Evolutionary conservation across 2,113 vertebrate genomes (phyloP), one percentile per base, ranked within the genome.

Genomic region (Hypomesus transpacificus): DNA sequence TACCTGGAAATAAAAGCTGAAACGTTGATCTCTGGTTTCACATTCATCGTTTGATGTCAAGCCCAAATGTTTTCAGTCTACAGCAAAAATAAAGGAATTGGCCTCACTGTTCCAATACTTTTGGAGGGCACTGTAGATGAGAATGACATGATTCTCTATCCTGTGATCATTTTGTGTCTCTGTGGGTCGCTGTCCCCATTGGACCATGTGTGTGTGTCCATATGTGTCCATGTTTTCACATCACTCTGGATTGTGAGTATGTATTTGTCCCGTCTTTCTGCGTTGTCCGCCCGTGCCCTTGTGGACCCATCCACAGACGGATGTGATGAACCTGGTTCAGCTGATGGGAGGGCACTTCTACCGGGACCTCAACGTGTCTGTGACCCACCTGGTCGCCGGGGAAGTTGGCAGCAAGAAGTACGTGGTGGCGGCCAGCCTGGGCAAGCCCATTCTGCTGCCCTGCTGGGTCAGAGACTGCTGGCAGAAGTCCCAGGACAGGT

Each of bases 331-430:
- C 50, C 89, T 94, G 4, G 94, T 98, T 54, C 94, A 95, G 78
- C 91, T 98, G 89, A 99, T 99, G 98, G 98, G 98, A 60, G 98
- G 98, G 69, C 87, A 87, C 1, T 90, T 96, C 58, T 95, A 90
- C 79, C 94, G 93, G 68, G 95, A 99, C 78, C 94, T 99, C 68
- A 97, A 94, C 6, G 1, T 95, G 50, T 94, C 94, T 64, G 96
- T 99, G 69, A 98, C 95, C 59, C 98, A 99, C 71, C 92, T 99
- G 68, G 91, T 99, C 83, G 96, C 98, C 60, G 98, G 96, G 81
- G 96, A 98, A 84, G 98, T 99, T 74, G 98, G 98, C 75, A 99
- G 96, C 86, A 99, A 98, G 86, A 99, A 99, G 83, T 99, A 99
- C 57, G 83, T 98, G 80, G 98, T 99, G 69, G 95, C 98, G 79